Percentiles rank a stretch among this genome's conserved stretches.
Conservation (phyloP, 2,888 invertebrate species). For the Acholoe squamosa region DNA sequence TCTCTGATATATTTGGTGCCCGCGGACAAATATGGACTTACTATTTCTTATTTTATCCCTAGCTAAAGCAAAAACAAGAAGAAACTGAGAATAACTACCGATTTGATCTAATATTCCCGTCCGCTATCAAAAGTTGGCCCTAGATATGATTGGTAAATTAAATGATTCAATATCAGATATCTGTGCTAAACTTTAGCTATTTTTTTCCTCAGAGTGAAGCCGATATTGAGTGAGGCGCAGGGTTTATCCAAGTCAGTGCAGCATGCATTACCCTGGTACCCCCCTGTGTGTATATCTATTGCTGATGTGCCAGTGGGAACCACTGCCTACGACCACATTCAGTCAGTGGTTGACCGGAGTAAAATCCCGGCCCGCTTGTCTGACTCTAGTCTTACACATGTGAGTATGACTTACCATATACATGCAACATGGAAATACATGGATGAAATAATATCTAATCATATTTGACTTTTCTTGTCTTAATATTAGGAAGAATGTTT, state of each 20-base stretch:
- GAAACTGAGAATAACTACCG: too few relatives aligned
- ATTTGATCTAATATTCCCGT: too few relatives aligned
- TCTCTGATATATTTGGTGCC: too few relatives aligned
- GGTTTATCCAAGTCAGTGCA: conserved; percentile 86
- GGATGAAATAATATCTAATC: neutral
- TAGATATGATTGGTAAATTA: too few relatives aligned
- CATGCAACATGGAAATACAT: neutral
- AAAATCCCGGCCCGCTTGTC: conserved; percentile 78
- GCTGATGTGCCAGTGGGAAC: conserved; percentile 78
- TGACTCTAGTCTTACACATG: conserved; percentile 79
- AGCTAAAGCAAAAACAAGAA: too few relatives aligned
- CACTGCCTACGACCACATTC: conserved; percentile 79
- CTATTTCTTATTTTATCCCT: too few relatives aligned
- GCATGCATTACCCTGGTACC: conserved; percentile 91
- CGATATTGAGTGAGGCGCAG: conserved; percentile 87
- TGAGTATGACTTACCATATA: conserved; percentile 66
- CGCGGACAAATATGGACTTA: too few relatives aligned
- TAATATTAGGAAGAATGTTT: neutral
- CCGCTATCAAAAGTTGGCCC: too few relatives aligned
- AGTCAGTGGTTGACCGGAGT: conserved; percentile 78
- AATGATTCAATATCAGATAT: too few relatives aligned
- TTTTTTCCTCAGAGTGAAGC: conserved; percentile 80
- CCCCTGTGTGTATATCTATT: conserved; percentile 87
- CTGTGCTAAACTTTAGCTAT: too few relatives aligned
- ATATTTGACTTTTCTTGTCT: neutral